Conservation (phyloP, 2,797 vertebrate genomes). For the Phoebastria nigripes region DNA sequence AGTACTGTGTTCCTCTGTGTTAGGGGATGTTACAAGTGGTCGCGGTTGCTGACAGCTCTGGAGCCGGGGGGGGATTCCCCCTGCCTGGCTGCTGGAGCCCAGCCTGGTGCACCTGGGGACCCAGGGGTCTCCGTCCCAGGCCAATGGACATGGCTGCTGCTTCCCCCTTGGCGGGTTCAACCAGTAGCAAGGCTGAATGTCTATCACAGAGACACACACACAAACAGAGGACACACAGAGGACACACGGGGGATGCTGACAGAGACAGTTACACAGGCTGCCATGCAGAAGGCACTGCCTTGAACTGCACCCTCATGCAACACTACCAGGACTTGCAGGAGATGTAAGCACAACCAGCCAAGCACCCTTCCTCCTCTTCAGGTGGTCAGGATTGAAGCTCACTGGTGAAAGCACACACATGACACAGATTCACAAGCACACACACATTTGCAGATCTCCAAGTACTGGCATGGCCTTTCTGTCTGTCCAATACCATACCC, state of each 20-base stretch:
- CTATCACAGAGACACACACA: not conserved
- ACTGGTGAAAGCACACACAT: not conserved
- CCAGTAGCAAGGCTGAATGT: not conserved
- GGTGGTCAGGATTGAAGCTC: not conserved
- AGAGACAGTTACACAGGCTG: not conserved
- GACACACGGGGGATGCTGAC: not conserved
- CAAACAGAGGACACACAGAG: not conserved
- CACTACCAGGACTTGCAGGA: not conserved
- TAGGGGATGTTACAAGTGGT: not conserved
- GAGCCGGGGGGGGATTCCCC: accelerated
- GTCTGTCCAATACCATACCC: not conserved
- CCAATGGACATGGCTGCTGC: not conserved
- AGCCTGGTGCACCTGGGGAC: not conserved
- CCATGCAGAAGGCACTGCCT: not conserved
- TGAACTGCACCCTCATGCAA: not conserved
- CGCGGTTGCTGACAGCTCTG: not conserved
- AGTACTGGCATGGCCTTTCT: not conserved
- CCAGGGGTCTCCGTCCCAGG: not conserved
- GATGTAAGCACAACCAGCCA: not conserved
- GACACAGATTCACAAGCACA: not conserved
- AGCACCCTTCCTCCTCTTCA: not conserved
- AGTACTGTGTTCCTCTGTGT: not conserved
- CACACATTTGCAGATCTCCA: not conserved
- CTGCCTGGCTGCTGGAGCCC: not conserved
- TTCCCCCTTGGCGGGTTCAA: not conserved